Conservation (phyloP, 2,797 vertebrate species). For the Naso thynnoides region DNA sequence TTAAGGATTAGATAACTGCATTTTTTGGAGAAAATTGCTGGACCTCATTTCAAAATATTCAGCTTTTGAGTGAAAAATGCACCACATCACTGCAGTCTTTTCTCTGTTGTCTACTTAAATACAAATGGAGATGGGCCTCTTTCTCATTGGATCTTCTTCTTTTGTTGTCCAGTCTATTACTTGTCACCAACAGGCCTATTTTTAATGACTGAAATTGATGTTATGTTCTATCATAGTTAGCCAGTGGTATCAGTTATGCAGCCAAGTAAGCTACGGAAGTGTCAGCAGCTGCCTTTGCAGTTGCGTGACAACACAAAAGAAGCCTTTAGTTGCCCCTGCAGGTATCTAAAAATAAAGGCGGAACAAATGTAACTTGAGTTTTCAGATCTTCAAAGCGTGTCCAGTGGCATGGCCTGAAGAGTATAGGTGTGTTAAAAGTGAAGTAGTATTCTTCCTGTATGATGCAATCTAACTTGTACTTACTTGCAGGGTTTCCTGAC, state of each 20-base stretch:
- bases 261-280: neutral
- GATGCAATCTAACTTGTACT: neutral
- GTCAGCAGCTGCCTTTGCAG: neutral
- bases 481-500: constrained; percentile 89
- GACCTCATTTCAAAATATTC: neutral
- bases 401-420: neutral
- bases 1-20: neutral
- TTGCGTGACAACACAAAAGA: neutral
- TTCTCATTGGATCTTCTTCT: neutral
- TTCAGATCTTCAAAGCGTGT: neutral
- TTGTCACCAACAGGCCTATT: neutral
- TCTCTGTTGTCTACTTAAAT: neutral
- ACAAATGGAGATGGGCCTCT: neutral
- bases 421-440: neutral
- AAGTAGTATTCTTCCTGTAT: neutral
- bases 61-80: neutral
- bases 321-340: neutral
- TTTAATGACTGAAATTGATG: neutral
- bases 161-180: neutral
- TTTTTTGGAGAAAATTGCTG: neutral
- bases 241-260: neutral
- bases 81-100: neutral
- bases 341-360: neutral
- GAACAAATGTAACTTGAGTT: neutral
- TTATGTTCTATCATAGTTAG: neutral